A percentile compares a stretch with the other conserved stretches of the same genome.
phyloP scores from a whole-genome alignment of 2,113 vertebrate species.

The Leucoraja erinaceus region DNA sequence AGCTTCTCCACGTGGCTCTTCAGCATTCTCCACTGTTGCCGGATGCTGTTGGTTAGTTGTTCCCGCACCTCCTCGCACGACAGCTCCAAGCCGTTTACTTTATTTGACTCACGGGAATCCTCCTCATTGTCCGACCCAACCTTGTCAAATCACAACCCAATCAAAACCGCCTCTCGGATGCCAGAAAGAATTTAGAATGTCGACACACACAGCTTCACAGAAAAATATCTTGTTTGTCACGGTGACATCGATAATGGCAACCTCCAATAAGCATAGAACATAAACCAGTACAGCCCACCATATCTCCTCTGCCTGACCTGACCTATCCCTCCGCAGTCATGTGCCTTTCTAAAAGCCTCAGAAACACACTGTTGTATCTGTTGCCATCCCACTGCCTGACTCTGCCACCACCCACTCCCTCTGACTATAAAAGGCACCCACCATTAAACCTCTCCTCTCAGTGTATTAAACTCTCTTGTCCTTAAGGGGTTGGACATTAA shows the following conservation, averaged over 20 bases:
- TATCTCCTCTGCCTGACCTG: too few species aligned
- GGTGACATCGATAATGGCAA: neutral
- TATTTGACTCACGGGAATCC: slow-evolving; percentile 64
- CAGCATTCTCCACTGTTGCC: slow-evolving; percentile 89
- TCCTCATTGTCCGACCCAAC: slow-evolving; percentile 73
- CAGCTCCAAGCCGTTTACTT: slow-evolving; percentile 75
- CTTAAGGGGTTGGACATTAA: too few species aligned
- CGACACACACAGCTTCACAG: neutral
- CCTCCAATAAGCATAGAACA: neutral
- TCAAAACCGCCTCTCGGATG: neutral
- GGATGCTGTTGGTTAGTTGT: slow-evolving; percentile 90
- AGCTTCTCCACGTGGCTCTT: slow-evolving; percentile 87
- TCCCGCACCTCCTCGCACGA: slow-evolving; percentile 84
- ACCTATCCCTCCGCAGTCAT: too few species aligned
- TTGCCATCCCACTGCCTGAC: too few species aligned
- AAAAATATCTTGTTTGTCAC: neutral
- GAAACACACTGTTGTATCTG: too few species aligned
- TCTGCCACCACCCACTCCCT: too few species aligned
- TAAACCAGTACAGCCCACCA: too few species aligned
- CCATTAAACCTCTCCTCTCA: too few species aligned
- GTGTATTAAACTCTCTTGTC: too few species aligned
- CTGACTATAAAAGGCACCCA: too few species aligned
- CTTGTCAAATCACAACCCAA: slow-evolving; percentile 53
- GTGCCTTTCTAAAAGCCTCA: too few species aligned
- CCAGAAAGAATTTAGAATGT: neutral